phyloP scores from a whole-genome alignment of 2,797 vertebrate genomes.

The Acrocephalus scirpaceus region DNA sequence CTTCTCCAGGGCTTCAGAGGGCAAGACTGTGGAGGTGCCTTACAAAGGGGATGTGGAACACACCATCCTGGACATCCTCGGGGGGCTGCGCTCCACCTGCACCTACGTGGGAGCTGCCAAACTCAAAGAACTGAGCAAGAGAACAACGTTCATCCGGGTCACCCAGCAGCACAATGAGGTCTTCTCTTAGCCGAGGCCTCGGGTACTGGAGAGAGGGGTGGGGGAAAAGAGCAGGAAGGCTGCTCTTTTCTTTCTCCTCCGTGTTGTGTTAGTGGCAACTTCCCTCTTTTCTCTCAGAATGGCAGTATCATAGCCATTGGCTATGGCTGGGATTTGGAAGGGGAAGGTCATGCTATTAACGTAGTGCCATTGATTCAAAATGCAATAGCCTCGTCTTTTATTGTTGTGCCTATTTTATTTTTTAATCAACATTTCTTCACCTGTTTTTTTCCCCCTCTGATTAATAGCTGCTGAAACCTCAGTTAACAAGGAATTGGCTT shows the following conservation, averaged over 20 bases:
- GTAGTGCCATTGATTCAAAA: constrained; percentile 30
- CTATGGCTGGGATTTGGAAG: background rate
- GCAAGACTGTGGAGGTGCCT: constrained; percentile 93
- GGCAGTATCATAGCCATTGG: background rate
- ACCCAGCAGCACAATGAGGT: constrained; percentile 95
- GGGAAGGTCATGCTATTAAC: constrained; percentile 13
- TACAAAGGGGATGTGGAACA: constrained; percentile 91
- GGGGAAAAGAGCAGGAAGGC: background rate
- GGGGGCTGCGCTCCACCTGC: constrained; percentile 95
- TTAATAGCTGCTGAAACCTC: constrained; percentile 15
- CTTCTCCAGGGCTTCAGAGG: constrained; percentile 89
- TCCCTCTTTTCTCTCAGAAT: background rate
- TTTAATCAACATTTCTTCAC: constrained; percentile 20
- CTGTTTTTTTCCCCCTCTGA: background rate
- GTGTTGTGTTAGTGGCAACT: background rate
- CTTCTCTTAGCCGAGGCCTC: constrained; percentile 78
- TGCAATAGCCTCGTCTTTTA: constrained; percentile 41
- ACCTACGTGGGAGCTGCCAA: constrained; percentile 97
- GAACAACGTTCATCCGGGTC: constrained; percentile 96
- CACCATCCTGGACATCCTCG: constrained; percentile 94
- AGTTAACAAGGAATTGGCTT: background rate
- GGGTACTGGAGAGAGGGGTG: background rate
- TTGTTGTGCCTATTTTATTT: constrained; percentile 39
- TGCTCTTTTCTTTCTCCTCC: background rate
- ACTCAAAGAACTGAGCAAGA: constrained; percentile 95